A percentile compares a stretch with the other conserved stretches of the same genome.
phyloP scores from a whole-genome alignment of 1,140 invertebrate species.

The Drosophila hydei region DNA sequence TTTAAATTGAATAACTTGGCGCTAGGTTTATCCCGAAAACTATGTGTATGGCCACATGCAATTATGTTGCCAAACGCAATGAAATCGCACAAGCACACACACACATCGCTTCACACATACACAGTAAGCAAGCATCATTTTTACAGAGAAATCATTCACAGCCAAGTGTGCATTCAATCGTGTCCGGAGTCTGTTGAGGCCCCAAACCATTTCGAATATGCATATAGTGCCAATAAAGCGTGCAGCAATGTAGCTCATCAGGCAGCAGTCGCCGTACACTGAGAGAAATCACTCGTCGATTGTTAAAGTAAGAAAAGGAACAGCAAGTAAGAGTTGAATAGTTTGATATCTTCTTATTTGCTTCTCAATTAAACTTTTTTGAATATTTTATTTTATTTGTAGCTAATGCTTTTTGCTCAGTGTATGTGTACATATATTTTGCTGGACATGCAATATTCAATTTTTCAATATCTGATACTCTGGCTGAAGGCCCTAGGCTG shows the following conservation, averaged over 20 bases:
- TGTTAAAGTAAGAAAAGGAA: too few species aligned
- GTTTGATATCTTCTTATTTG: background rate
- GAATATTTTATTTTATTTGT: background rate
- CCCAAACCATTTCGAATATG: constrained; percentile 16
- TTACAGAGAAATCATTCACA: constrained; percentile 75
- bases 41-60: constrained; percentile 60
- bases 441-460: constrained; percentile 77
- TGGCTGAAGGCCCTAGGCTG: constrained; percentile 38
- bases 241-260: constrained; percentile 47
- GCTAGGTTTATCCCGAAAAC: constrained; percentile 23
- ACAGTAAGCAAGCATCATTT: constrained; percentile 53
- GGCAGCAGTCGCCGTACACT: constrained; percentile 24
- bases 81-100: constrained; percentile 49
- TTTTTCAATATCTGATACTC: constrained; percentile 79
- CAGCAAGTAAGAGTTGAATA: background rate
- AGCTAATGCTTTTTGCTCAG: constrained; percentile 6
- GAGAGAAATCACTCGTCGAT: background rate
- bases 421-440: constrained; percentile 35
- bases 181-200: constrained; percentile 26
- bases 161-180: constrained; percentile 77
- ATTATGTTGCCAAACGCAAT: constrained; percentile 72
- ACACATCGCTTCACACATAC: background rate
- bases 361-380: background rate
- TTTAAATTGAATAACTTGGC: constrained; percentile 38
- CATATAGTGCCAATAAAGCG: constrained; percentile 66